phyloP scores from a whole-genome alignment of 2,113 vertebrate genomes.

The Herpetotheres cachinnans region DNA sequence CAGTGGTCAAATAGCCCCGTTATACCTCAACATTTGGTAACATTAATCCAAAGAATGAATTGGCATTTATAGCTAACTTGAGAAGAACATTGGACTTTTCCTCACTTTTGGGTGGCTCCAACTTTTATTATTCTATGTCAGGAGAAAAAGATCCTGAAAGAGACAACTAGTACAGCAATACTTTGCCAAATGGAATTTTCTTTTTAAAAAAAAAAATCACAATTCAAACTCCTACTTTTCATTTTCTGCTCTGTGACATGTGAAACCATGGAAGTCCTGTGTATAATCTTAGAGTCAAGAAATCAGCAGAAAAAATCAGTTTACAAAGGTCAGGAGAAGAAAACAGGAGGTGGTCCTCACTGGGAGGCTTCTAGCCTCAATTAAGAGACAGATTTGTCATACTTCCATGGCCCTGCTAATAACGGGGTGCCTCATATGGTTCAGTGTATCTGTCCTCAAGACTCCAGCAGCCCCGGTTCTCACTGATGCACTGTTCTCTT shows the following conservation, averaged over 20 bases:
- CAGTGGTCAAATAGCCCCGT: not conserved
- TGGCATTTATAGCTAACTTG: not conserved
- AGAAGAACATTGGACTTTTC: not conserved
- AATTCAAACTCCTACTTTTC: not conserved
- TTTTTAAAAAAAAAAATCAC: not conserved
- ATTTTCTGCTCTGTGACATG: not conserved
- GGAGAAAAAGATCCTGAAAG: not conserved
- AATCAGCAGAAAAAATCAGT: not conserved
- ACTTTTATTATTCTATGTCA: not conserved
- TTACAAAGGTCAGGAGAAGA: not conserved
- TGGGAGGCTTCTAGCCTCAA: not conserved
- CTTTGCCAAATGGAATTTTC: not conserved
- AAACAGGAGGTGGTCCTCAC: not conserved
- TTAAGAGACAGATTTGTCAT: not conserved
- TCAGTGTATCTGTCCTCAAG: not conserved
- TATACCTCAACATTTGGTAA: not conserved
- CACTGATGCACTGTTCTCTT: not conserved
- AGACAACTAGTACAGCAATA: not conserved
- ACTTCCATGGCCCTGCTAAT: not conserved
- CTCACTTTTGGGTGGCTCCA: not conserved
- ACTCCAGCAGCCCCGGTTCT: not conserved
- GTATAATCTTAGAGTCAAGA: not conserved
- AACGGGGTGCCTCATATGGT: not conserved
- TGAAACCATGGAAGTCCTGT: not conserved
- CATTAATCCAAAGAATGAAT: not conserved